phyloP scores from a whole-genome alignment of 2,797 vertebrate species.

The Pygocentrus nattereri region DNA sequence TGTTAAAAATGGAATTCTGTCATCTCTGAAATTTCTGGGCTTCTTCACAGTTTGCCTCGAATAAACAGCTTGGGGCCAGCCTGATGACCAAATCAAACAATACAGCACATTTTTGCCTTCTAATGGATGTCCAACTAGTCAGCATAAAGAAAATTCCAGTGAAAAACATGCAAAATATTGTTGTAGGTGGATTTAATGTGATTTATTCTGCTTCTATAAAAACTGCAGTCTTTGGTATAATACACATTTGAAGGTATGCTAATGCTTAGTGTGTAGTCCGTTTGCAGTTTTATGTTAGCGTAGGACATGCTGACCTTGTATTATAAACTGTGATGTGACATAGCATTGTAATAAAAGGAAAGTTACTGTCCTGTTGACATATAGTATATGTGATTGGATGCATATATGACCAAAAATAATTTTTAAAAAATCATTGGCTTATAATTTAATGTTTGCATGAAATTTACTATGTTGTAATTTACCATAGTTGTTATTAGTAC shows the following conservation, averaged over 20 bases:
- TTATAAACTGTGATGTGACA: not conserved
- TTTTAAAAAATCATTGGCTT: not conserved
- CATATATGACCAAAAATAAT: not conserved
- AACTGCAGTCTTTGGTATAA: not conserved
- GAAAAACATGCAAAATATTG: conserved; percentile 12
- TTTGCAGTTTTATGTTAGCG: not conserved
- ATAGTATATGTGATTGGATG: not conserved
- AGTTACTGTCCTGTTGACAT: not conserved
- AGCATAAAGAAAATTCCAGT: not conserved
- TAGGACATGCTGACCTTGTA: not conserved
- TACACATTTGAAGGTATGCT: not conserved
- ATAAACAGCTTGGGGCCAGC: not conserved
- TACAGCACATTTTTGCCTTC: not conserved
- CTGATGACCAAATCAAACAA: not conserved
- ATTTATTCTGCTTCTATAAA: not conserved
- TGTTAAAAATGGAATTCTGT: too few relatives aligned
- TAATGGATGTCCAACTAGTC: not conserved
- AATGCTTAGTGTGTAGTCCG: not conserved
- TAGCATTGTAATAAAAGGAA: not conserved
- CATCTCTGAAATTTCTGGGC: too few relatives aligned
- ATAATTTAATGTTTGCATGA: too few relatives aligned
- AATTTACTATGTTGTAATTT: not conserved
- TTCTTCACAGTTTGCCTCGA: not conserved
- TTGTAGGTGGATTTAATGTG: conserved; percentile 11
- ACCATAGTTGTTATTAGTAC: not conserved